Base-by-base conservation (phyloP, 2,797 vertebrate genomes). In the Gymnothorax reevesii region DNA sequence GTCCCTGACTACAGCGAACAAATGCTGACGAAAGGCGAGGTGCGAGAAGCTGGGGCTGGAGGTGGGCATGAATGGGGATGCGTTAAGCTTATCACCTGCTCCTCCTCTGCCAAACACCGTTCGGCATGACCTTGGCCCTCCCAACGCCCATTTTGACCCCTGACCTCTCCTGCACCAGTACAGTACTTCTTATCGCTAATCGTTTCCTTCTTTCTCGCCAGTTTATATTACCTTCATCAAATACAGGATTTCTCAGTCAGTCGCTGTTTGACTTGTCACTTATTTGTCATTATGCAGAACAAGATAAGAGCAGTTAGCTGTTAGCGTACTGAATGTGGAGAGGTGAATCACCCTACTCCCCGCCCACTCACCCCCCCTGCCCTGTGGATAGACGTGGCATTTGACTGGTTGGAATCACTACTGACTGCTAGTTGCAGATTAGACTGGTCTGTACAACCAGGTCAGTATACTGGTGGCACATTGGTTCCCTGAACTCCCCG, bases 221-320 rank as follows among this genome's bases (percentile, higher is more conserved):
- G 90, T 94, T 92, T 94, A 93, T 94, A 93, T 92, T 94, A 88
- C 89, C 91, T 89, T 94, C 91, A 92, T 95, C 94, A 94, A 92
- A 93, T 87, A 91, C 87, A 62, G 52, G 83, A 88, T 84, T 88
- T 86, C 89, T 90, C 88, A 94, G 90, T 87, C 87, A 89, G 75
- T 85, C 88, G 85, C 88, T 94, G 93, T 94, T 94, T 93, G 91
- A 64, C 86, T 90, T 91, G 90, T 93, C 93, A 91, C 91, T 90
- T 93, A 89, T 91, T 91, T 90, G 90, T 92, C 91, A 91, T 92
- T 89, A 90, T 91, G 89, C 90, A 86, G 82, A 92, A 90, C 79
- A 85, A 90, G 90, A 86, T 90, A 91, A 91, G 88, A 86, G 87
- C 84, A 85, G 89, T 89, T 88, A 86, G 89, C 86, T 0, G 42